Base-by-base conservation (phyloP, 2,113 vertebrate species). In the Sapajus apella region DNA sequence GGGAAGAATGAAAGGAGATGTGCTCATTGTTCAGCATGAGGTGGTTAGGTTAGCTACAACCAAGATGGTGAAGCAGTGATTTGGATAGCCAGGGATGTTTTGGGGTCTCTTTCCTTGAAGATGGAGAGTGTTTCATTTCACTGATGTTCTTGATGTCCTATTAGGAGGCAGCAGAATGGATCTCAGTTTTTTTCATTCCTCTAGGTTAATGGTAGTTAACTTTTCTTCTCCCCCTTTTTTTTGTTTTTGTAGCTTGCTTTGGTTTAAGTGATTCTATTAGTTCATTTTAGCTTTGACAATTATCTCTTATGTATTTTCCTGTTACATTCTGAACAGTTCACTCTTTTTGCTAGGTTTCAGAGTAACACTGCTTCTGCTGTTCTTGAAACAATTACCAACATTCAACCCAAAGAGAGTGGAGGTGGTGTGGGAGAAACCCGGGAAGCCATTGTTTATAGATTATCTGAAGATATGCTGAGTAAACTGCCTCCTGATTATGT, bases 381-480 rank as follows among this genome's bases (percentile, higher is more conserved):
- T 81, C 96, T 99, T 21, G 98, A 99, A 85, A 98, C 98, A 8
- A 99, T 99, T 90, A 98, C 98, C 94, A 98, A 98, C 80, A 99
- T 99, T 89, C 99, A 99, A 55, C 99, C 99, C 79, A 99, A 99
- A 94, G 99, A 99, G 97, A 98, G 99, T 45, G 98, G 81, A 14
- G 98, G 96, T 23, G 98, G 98, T 70, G n/a, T 95, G 87, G 99
- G 98, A 75, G 99, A 99, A 98, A 99, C 99, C 11, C 98, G 98
- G 18, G 99, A 99, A 97, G 95, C 98, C 66, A 98, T 98, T 16
- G 98, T 99, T 25, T 99, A 98, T 88, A 97, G 66, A 81, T 72
- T 98, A 79, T 98, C 99, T n/a, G 98, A 99, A 98, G 98, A 99
- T 27, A 99, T 99, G 99, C 89, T 99, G 75, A 98, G 97, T 92